Conservation (phyloP, 1,140 invertebrate genomes). For the Lerema accius region DNA sequence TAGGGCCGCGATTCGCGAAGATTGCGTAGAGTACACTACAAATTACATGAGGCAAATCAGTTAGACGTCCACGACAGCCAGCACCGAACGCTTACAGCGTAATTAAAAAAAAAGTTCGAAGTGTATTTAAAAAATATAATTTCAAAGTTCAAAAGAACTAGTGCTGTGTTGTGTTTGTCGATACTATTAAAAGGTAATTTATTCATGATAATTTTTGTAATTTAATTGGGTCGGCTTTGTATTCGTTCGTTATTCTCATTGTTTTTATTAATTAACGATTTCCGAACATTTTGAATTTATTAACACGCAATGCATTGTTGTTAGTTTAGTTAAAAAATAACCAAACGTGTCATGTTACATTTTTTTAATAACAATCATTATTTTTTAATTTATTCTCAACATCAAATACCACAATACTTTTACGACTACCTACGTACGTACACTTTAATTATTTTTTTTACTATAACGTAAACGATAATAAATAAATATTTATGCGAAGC, state of each 20-base stretch:
- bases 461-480: too few species aligned
- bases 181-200: conserved; percentile 18
- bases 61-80: conserved; percentile 14
- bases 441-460: too few species aligned
- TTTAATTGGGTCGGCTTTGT: conserved; percentile 31
- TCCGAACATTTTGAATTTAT: conserved; percentile 5
- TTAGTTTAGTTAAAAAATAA: conserved; percentile 1
- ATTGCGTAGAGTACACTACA: conserved; percentile 25
- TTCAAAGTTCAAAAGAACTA: conserved; percentile 9
- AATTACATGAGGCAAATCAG: conserved; percentile 26
- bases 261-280: conserved; percentile 7
- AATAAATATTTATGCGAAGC: too few species aligned
- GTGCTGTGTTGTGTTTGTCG: conserved; percentile 23
- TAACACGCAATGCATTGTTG: neutral
- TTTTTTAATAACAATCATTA: too few species aligned
- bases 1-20: conserved; percentile 12
- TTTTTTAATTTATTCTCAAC: too few species aligned
- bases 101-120: conserved; percentile 8
- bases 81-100: conserved; percentile 15
- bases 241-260: neutral
- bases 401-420: too few species aligned
- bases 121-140: conserved; percentile 3
- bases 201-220: conserved; percentile 4
- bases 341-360: too few species aligned
- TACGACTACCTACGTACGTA: too few species aligned